Percentiles rank a stretch among this genome's conserved stretches.
These are phyloP conservation scores for Psephotus haematonotus DNA, from an alignment of 2,113 vertebrate genomes.

Conservation along the genomic window DNA sequence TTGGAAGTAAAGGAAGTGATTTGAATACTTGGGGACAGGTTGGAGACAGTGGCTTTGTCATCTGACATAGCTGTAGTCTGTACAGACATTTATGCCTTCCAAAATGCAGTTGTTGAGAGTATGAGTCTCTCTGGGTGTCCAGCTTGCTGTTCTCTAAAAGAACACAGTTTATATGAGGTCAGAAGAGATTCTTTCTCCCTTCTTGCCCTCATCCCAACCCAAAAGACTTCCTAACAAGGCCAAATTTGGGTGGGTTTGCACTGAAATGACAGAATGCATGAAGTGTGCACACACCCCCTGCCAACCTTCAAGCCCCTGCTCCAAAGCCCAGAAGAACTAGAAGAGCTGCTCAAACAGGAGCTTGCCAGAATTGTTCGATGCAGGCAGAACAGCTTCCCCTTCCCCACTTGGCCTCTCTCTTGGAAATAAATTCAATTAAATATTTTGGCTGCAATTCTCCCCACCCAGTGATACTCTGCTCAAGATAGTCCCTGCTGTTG, in stretches of 20 bases:
- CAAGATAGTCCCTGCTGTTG: slow-evolving; percentile 18
- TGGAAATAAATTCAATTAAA: slow-evolving; percentile 57
- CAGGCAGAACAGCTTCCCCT: slow-evolving; percentile 9
- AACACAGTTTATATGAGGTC: slow-evolving; percentile 52
- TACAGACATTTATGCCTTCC: not conserved
- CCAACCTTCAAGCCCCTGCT: not conserved
- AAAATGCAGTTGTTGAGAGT: not conserved
- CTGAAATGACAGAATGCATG: not conserved
- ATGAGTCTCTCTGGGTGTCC: slow-evolving; percentile 12
- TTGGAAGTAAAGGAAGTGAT: not conserved
- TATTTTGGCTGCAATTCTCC: slow-evolving; percentile 37
- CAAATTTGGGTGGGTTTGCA: slow-evolving; percentile 55
- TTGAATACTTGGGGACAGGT: not conserved
- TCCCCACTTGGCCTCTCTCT: slow-evolving; percentile 38
- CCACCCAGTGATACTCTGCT: slow-evolving; percentile 18
- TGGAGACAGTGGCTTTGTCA: not conserved
- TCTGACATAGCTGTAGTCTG: not conserved
- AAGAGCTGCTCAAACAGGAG: not conserved
- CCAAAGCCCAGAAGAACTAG: not conserved
- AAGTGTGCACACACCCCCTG: not conserved
- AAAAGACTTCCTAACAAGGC: slow-evolving; percentile 8
- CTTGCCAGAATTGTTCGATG: not conserved
- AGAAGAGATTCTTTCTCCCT: not conserved
- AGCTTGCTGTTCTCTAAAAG: not conserved
- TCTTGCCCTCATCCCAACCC: not conserved